Evolutionary conservation across 2,888 invertebrate genomes (phyloP).

Genomic region (Plebejus argus): DNA sequence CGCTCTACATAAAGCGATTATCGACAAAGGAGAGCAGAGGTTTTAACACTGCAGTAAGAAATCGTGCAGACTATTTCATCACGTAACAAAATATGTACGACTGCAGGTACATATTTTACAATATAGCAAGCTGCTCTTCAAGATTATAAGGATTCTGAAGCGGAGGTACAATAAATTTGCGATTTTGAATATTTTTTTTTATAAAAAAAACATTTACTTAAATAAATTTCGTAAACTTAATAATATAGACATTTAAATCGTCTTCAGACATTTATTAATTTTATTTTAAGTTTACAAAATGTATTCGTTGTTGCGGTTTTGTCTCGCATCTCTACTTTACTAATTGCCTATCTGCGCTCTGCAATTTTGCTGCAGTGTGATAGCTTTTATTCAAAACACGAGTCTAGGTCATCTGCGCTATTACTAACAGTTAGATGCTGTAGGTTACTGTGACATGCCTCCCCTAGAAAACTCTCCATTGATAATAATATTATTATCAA

Average conservation of each 20-base stretch:
- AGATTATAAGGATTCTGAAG: no score
- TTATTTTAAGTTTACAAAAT: no score
- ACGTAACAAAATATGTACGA: background rate
- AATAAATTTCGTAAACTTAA: no score
- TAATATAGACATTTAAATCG: no score
- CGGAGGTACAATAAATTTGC: no score
- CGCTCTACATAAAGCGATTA: background rate
- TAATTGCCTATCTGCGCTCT: background rate
- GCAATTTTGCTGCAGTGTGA: background rate
- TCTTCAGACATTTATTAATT: no score
- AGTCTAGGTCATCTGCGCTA: background rate
- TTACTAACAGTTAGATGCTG: conserved; percentile 6
- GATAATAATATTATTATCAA: background rate
- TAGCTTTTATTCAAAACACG: background rate
- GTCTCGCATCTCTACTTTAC: background rate
- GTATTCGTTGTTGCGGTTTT: no score
- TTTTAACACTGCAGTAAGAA: background rate
- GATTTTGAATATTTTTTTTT: no score
- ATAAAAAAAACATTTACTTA: no score
- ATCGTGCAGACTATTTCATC: background rate
- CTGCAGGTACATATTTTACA: no score
- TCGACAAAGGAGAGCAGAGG: background rate
- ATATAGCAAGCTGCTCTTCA: no score
- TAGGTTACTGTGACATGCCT: background rate
- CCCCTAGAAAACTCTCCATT: no score